Percentiles rank a stretch among this genome's conserved stretches.
Conservation (phyloP, 1,140 invertebrate genomes). For the Drosophila nigromelanica region DNA sequence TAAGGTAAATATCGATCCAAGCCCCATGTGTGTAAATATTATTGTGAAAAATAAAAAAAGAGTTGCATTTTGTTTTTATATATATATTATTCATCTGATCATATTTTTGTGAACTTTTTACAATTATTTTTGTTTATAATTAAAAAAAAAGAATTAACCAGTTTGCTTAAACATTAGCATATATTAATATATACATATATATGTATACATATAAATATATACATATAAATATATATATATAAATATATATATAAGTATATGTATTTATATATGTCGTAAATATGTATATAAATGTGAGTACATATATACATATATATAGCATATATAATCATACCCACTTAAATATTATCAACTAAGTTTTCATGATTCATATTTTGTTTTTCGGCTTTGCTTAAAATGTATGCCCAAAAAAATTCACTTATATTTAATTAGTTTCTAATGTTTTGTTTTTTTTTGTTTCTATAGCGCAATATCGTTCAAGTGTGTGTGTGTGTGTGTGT, state of each 20-base stretch:
- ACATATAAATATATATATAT: constrained; percentile 36
- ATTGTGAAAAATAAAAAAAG: constrained; percentile 33
- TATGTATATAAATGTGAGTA: no score
- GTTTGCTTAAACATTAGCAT: constrained; percentile 69
- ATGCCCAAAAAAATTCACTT: no score
- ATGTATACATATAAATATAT: constrained; percentile 45
- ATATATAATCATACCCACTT: no score
- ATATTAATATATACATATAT: constrained; percentile 33
- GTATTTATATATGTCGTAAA: constrained; percentile 15
- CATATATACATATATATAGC: no score
- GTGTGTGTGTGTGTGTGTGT: no score
- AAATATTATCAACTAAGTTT: no score
- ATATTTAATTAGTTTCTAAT: no score
- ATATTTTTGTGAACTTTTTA: constrained; percentile 82
- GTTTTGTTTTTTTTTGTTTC: no score
- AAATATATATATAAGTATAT: constrained; percentile 31
- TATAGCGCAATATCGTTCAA: no score
- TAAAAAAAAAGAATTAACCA: constrained; percentile 80
- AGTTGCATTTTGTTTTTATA: constrained; percentile 53
- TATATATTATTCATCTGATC: constrained; percentile 81
- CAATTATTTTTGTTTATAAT: constrained; percentile 81
- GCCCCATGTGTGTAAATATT: background rate
- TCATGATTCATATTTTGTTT: no score
- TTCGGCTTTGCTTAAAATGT: no score
- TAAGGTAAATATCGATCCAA: background rate